Conservation (phyloP, 2,113 vertebrate species). For the Herpetotheres cachinnans region DNA sequence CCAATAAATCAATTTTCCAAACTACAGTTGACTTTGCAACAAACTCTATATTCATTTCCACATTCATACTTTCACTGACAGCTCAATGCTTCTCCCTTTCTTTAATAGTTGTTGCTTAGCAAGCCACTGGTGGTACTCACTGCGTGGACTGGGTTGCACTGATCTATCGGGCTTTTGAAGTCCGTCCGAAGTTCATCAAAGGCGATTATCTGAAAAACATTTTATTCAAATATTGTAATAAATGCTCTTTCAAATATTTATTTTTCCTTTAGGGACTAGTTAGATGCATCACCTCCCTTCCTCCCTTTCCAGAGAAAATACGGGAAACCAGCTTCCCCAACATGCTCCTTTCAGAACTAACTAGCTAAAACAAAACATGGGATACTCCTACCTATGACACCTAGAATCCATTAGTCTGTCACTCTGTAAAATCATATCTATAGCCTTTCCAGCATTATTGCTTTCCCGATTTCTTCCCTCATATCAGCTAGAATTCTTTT, state of each 20-base stretch:
- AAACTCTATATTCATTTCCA: background rate
- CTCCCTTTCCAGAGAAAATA: background rate
- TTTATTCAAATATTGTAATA: conserved; percentile 1
- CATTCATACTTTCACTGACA: background rate
- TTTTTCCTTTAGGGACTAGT: background rate
- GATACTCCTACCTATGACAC: background rate
- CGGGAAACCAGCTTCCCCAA: accelerated
- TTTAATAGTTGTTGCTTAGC: background rate
- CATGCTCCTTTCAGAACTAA: background rate
- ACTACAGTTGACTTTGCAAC: background rate
- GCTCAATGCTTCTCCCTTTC: background rate
- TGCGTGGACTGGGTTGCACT: conserved; percentile 94
- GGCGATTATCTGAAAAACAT: conserved; percentile 90
- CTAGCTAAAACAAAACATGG: background rate
- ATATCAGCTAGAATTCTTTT: background rate
- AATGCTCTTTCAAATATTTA: background rate
- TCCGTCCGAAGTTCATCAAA: conserved; percentile 97
- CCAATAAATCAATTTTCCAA: background rate
- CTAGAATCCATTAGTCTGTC: background rate
- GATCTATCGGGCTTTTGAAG: conserved; percentile 98
- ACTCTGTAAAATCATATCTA: background rate
- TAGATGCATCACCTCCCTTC: background rate
- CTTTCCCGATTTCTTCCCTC: background rate
- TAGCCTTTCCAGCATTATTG: background rate
- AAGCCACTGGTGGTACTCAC: conserved; percentile 74